Base-by-base conservation (phyloP, 2,797 vertebrate genomes). In the Xenentodon cancila region DNA sequence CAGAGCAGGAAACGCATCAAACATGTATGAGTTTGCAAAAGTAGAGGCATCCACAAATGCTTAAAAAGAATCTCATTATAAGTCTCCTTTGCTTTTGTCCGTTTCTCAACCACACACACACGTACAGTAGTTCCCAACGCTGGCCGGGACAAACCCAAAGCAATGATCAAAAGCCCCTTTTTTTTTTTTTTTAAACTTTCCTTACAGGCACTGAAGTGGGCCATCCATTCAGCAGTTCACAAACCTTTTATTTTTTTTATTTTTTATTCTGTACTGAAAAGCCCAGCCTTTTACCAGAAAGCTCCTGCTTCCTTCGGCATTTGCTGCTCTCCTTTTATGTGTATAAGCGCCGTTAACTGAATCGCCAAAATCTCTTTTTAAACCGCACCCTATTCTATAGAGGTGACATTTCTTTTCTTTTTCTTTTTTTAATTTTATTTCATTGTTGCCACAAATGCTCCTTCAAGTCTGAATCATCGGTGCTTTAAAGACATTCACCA, bases 141-240 rank as follows among this genome's bases (percentile, higher is more conserved):
- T 22, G 49, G 13, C 56, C 43, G 53, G 57, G 55, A 72, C 56
- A 72, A 73, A 60, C 59, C 52, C 47, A 51, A 50, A 53, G 72
- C 73, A 71, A 73, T 67, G 87, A 76, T 77, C 84, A 82, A 85
- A 84, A 42, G 75, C 64, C 64, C 52, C 43, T 64, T 75, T 77
- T 79, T 71, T 77, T 57, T 76, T 49, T 37, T 37, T 37, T 37
- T 12, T 30, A 30, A 30, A 37, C 34, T 37, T 37, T 37, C 34
- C 34, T 37, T 37, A 46, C 6, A 52, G 70, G 34, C 34, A 32
- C 76, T 80, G 51, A 80, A 77, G 62, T 84, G 71, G 79, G 68
- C 66, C 76, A 83, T 72, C 67, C 58, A 71, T 71, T 79, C 68
- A 76, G 64, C 20, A 21, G 34, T 54, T 34, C 0, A 1, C 22